phyloP scores from a whole-genome alignment of 1,140 invertebrate species.

The Gyrodactylus bullatarudis region DNA sequence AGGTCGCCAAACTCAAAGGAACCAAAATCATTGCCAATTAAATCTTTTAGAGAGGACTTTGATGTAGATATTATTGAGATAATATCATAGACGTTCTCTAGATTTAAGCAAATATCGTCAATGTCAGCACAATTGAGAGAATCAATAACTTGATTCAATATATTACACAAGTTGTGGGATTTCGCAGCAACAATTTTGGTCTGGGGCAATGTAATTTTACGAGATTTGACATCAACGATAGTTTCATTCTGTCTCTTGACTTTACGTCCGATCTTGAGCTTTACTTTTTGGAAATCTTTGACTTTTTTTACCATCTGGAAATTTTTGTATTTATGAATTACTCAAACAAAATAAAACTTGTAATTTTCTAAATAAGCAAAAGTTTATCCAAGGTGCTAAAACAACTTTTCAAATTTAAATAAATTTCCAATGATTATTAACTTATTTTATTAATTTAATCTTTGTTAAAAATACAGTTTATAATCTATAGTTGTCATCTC shows the following conservation, averaged over 20 bases:
- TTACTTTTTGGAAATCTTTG: constrained; percentile 5
- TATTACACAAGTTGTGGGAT: neutral
- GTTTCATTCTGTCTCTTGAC: constrained; percentile 1
- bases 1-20: neutral
- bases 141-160: neutral
- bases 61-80: neutral
- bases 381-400: no score
- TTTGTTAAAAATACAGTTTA: no score
- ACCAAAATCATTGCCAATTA: neutral
- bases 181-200: neutral
- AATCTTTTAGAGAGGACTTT: neutral
- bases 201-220: neutral
- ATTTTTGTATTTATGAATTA: neutral
- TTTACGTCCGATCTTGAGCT: constrained; percentile 4
- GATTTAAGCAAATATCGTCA: neutral
- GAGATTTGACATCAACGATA: neutral
- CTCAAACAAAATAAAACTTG: neutral
- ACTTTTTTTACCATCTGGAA: neutral
- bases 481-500: no score
- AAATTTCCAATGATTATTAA: no score
- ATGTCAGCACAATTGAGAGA: neutral
- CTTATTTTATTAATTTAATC: no score
- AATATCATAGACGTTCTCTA: neutral
- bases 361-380: no score
- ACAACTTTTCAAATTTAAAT: no score